phyloP scores from a whole-genome alignment of 2,888 invertebrate genomes.

The Melanostoma scalare region DNA sequence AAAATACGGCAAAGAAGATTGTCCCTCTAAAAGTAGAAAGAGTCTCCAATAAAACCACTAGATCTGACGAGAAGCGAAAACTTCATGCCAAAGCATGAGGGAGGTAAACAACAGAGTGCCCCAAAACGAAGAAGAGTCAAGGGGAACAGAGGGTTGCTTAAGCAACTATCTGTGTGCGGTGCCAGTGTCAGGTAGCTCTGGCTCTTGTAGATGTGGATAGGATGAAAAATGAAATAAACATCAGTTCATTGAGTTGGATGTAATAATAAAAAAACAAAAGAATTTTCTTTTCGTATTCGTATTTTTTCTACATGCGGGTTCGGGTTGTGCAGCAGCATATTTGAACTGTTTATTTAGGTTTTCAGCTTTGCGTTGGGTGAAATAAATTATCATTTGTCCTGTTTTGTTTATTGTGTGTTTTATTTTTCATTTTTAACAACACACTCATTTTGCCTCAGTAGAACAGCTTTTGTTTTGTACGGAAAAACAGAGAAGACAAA shows the following conservation, averaged over 20 bases:
- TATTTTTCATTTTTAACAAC: background rate
- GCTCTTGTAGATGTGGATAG: slow-evolving; percentile 5
- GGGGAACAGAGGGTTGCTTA: slow-evolving; percentile 9
- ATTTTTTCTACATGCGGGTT: background rate
- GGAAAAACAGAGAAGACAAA: background rate
- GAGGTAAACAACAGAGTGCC: slow-evolving; percentile 6
- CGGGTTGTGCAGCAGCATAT: slow-evolving; percentile 27
- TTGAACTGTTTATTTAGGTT: slow-evolving; percentile 65
- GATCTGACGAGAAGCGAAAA: background rate
- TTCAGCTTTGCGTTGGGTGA: slow-evolving; percentile 30
- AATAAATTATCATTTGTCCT: slow-evolving; percentile 59
- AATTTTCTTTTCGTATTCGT: slow-evolving; percentile 12
- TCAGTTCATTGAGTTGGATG: slow-evolving; percentile 61
- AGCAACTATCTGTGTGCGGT: slow-evolving; percentile 7
- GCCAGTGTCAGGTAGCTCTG: background rate
- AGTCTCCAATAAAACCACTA: slow-evolving; percentile 7
- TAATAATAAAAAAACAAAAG: slow-evolving; percentile 29
- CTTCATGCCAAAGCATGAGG: too few species aligned
- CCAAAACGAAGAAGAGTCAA: slow-evolving; percentile 30
- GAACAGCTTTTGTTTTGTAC: background rate
- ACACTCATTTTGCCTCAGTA: too few species aligned
- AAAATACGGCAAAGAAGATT: slow-evolving; percentile 49
- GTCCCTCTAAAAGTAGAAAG: slow-evolving; percentile 20
- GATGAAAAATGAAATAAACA: slow-evolving; percentile 45
- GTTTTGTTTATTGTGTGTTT: slow-evolving; percentile 34